Evolutionary conservation across 2,113 vertebrate genomes (phyloP).

Genomic region (Bubalus kerabau): DNA sequence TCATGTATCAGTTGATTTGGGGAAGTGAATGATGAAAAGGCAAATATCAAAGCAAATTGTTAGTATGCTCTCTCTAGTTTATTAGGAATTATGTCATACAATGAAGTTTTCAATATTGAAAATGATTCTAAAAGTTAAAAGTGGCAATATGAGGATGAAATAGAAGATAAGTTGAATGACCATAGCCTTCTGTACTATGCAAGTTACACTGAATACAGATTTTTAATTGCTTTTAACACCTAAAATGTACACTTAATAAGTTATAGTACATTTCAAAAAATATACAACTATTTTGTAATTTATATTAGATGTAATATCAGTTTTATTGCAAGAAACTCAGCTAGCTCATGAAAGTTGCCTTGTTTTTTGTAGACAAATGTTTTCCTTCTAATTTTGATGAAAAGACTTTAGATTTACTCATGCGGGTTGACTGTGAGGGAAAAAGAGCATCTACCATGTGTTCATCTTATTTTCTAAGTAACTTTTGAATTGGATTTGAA

Average conservation of each 20-base stretch:
- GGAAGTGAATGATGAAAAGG: not conserved
- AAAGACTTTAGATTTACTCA: not conserved
- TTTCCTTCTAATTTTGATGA: not conserved
- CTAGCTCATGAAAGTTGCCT: not conserved
- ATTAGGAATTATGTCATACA: not conserved
- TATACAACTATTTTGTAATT: slow-evolving; percentile 9
- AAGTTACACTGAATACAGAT: slow-evolving; percentile 15
- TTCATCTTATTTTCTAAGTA: slow-evolving; percentile 16
- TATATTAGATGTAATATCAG: not conserved
- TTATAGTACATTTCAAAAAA: not conserved
- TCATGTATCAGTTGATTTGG: not conserved
- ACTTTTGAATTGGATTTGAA: not conserved
- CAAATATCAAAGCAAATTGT: not conserved
- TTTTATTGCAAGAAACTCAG: not conserved
- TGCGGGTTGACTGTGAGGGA: not conserved
- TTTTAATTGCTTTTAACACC: slow-evolving; percentile 36
- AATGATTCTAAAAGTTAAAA: not conserved
- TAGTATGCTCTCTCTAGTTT: not conserved
- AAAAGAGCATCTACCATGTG: not conserved
- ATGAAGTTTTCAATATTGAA: not conserved
- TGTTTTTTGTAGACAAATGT: not conserved
- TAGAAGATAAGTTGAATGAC: not conserved
- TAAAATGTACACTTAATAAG: not conserved
- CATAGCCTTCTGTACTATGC: not conserved
- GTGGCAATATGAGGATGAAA: not conserved